A percentile compares a stretch with the other conserved stretches of the same genome.
These are phyloP conservation scores for Remorina albescens DNA, from an alignment of 2,797 vertebrate species.

Conservation along the genomic window DNA sequence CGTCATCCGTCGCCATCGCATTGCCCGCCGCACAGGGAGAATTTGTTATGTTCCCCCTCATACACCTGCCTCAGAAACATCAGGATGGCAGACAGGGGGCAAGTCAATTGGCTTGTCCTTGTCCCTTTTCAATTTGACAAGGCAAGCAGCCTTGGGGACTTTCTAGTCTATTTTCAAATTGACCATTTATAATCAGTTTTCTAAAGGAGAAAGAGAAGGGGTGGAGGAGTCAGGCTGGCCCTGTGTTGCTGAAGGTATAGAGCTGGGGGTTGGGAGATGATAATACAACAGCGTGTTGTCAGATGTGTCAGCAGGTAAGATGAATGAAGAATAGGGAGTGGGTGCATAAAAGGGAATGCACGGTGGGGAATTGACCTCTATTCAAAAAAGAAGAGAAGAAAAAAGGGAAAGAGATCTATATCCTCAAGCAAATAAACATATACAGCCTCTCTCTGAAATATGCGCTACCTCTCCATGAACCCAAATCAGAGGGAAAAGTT, in stretches of 20 bases:
- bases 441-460: slow-evolving; percentile 62
- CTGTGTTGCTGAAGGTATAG: slow-evolving; percentile 69
- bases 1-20: slow-evolving; percentile 70
- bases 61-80: slow-evolving; percentile 74
- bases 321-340: slow-evolving; percentile 76
- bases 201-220: slow-evolving; percentile 78
- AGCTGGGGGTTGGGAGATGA: slow-evolving; percentile 73
- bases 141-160: slow-evolving; percentile 85
- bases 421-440: slow-evolving; percentile 73
- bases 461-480: slow-evolving; percentile 76
- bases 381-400: slow-evolving; percentile 60
- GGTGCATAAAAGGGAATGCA: slow-evolving; percentile 72
- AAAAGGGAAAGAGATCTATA: slow-evolving; percentile 66
- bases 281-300: slow-evolving; percentile 79
- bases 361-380: slow-evolving; percentile 77
- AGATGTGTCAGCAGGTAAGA: slow-evolving; percentile 81
- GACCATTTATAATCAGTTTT: slow-evolving; percentile 88
- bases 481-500: slow-evolving; percentile 51
- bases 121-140: slow-evolving; percentile 87
- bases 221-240: slow-evolving; percentile 61
- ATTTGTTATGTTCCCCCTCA: slow-evolving; percentile 82
- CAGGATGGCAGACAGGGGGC: slow-evolving; percentile 68
- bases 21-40: slow-evolving; percentile 67
- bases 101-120: slow-evolving; percentile 83
- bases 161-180: slow-evolving; percentile 88